phyloP scores from a whole-genome alignment of 1,140 invertebrate species.

The Plodia interpunctella region DNA sequence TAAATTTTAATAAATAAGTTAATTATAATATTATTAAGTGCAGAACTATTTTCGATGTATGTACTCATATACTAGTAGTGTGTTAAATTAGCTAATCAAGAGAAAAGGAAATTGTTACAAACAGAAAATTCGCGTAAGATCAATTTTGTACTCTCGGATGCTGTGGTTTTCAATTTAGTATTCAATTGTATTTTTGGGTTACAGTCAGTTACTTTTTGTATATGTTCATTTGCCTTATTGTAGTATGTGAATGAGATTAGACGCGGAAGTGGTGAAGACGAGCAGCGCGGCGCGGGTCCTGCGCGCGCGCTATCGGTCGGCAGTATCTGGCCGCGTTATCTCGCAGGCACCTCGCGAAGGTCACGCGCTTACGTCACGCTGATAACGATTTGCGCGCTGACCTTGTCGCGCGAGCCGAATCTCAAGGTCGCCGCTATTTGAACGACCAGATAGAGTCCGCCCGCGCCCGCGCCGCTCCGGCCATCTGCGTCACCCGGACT shows the following conservation, averaged over 20 bases:
- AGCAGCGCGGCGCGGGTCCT: constrained; percentile 14
- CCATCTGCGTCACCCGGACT: constrained; percentile 52
- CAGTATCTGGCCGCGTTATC: constrained; percentile 58
- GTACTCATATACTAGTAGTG: too few species aligned
- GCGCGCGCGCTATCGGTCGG: constrained; percentile 57
- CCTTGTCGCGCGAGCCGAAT: constrained; percentile 73
- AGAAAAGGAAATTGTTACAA: too few species aligned
- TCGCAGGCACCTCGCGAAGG: constrained; percentile 71
- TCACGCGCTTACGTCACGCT: constrained; percentile 69
- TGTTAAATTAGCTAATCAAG: too few species aligned
- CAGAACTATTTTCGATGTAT: too few species aligned
- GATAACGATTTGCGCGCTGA: constrained; percentile 75
- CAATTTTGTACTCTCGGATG: too few species aligned
- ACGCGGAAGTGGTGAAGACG: constrained; percentile 19
- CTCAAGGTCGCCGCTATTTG: constrained; percentile 73
- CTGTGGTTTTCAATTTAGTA: too few species aligned
- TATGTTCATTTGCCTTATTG: too few species aligned
- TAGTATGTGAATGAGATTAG: not conserved
- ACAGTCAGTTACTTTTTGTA: too few species aligned
- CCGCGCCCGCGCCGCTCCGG: constrained; percentile 35
- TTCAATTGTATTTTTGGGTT: too few species aligned
- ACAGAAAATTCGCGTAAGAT: too few species aligned
- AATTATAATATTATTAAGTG: too few species aligned
- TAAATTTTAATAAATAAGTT: too few species aligned
- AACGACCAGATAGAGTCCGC: constrained; percentile 61